Evolutionary conservation across 2,888 invertebrate genomes (phyloP), one percentile per base, ranked within the genome.

Genomic region (Ariolimax columbianus): DNA sequence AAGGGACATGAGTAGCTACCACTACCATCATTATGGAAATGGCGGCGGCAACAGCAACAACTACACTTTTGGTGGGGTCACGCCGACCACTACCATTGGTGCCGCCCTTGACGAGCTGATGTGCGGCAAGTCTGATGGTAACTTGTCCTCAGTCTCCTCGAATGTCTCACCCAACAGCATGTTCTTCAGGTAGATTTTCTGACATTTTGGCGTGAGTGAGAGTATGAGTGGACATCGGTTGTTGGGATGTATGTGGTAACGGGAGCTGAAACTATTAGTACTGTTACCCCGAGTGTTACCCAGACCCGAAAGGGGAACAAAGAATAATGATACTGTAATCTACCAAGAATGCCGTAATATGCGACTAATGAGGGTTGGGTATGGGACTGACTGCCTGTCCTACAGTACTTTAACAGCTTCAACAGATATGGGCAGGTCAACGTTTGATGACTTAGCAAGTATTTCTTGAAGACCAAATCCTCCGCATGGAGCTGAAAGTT

Each of bases 151-250:
- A 26, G 77, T 38, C 23, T 82, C 82, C 0, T 82, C 82, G 17
- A 77, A 75, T 66, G 77, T 82, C 66, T 82, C 82, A 1, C 77
- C 79, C 23, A 66, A 80, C 84, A 84, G 73, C 73, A 75, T 84
- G 63, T 79, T 72, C 36, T 77, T 84, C 70, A 78, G 79, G 80
- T 84, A 77, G 26, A 36, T 26, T 36, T 70, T 6, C 14, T 47
- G 55, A 55, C 55, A 55, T 23, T 19, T 55, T 7, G 17, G 55
- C 23, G 17, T 63, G 59, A 9, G 47, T 47, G 47, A 47, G 14
- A 47, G 47, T 9, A 47, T 6, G 6, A 30, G 66, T n/a, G 66
- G 4, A 30, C 30, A n/a, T 30, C 9, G 66, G 4, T 66, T 66
- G 66, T 7, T 59, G 17, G 19, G 19, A 66, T 63, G 47, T 9